Evolutionary conservation across 2,113 vertebrate genomes (phyloP), one percentile per base, ranked within the genome.

Genomic region (Sterna hirundo): DNA sequence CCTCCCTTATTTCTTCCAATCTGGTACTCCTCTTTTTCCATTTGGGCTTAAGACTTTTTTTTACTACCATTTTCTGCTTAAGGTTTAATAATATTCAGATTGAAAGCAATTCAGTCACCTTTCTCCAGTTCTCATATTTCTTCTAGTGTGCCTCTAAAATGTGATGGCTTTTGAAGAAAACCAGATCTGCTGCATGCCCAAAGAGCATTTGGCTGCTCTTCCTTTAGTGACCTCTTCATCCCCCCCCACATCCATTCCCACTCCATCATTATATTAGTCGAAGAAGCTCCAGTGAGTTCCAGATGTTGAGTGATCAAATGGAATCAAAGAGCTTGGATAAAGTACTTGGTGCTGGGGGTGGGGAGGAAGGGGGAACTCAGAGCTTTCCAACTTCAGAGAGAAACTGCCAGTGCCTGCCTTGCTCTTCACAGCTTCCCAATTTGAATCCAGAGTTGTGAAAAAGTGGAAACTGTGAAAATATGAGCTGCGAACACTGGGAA

Each of bases 381-480:
- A 95, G 62, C 34, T 79, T 93, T 68, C 36, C 34, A 1, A 94
- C 70, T 95, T 94, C 42, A 83, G 87, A 91, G 57, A 71, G 66
- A 69, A 91, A 66, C n/a, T 83, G 75, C 46, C 0, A 0, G 18
- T 89, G 42, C 62, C 75, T 88, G 74, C 93, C 32, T 18, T 58
- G 75, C 89, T 90, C 54, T 90, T 97, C 94, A 83, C 91, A 97
- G 93, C 89, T 96, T 95, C 86, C 84, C 84, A 58, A 7, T 94
- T 94, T 80, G 94, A 95, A 94, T 95, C 91, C 94, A 90, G 84
- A 90, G 86, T 30, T 90, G 82, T 91, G 93, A 97, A 95, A 97
- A 88, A 15, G 86, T 66, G 77, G 78, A 95, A 93, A 72, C 94
- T 91, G 95, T 89, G 91, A 96, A 97, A 95, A 96, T 96, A 93